Evolutionary conservation across 2,888 invertebrate species (phyloP).

Genomic region (Brenthis daphne): DNA sequence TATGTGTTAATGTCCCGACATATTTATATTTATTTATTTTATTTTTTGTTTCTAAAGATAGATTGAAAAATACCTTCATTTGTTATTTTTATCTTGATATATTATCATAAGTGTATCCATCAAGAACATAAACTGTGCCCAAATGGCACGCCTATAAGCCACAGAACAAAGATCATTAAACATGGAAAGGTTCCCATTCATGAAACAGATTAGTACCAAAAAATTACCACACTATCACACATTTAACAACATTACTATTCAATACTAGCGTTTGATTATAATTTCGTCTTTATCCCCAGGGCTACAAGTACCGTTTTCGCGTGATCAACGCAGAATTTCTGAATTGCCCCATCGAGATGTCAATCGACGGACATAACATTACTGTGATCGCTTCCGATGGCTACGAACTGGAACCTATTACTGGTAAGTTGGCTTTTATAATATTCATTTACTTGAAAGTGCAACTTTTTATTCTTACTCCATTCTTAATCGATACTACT

Average conservation of each 20-base stretch:
- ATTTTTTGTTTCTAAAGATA: too few relatives aligned
- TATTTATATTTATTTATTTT: too few relatives aligned
- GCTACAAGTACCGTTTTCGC: conserved; percentile 89
- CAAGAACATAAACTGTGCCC: too few relatives aligned
- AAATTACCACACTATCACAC: background rate
- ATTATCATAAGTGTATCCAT: too few relatives aligned
- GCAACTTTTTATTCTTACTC: background rate
- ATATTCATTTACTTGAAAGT: conserved; percentile 3
- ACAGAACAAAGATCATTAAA: too few relatives aligned
- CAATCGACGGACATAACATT: conserved; percentile 91
- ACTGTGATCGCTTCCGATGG: conserved; percentile 91
- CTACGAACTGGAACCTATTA: conserved; percentile 87
- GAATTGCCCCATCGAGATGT: conserved; percentile 92
- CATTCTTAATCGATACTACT: background rate
- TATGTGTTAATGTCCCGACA: too few relatives aligned
- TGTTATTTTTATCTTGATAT: too few relatives aligned
- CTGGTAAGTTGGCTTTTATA: conserved; percentile 76
- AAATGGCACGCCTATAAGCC: too few relatives aligned
- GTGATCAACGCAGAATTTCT: conserved; percentile 93
- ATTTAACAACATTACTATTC: background rate
- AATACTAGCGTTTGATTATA: conserved; percentile 12
- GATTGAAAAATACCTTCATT: too few relatives aligned
- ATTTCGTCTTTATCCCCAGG: conserved; percentile 67
- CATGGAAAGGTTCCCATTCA: too few relatives aligned
- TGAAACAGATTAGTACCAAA: too few relatives aligned